A percentile compares a stretch with the other conserved stretches of the same genome.
Evolutionary conservation across 2,888 invertebrate genomes (phyloP).

Genomic region (Rhagonycha fulva): DNA sequence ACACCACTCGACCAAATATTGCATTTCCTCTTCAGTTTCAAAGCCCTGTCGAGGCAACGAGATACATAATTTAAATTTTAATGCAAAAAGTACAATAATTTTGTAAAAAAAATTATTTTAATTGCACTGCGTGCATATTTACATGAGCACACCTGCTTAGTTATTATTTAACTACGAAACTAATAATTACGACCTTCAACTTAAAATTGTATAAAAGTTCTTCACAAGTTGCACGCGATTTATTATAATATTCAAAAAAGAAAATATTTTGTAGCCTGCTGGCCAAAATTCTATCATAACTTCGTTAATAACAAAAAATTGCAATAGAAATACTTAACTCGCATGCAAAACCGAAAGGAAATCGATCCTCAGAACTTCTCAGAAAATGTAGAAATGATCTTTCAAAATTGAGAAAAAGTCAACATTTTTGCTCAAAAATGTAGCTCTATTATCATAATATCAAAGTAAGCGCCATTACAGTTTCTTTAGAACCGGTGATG

Average conservation of each 20-base stretch:
- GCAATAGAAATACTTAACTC: neutral
- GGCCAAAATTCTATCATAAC: neutral
- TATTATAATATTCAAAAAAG: neutral
- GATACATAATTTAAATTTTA: neutral
- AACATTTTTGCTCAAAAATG: too few relatives aligned
- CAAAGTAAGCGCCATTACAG: too few relatives aligned
- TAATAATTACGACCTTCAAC: neutral
- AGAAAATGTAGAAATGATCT: too few relatives aligned
- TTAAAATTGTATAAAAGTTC: neutral
- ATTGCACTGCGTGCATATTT: neutral
- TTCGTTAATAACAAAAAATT: neutral
- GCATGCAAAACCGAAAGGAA: neutral
- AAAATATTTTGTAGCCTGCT: neutral
- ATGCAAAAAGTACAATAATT: neutral
- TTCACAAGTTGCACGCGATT: neutral
- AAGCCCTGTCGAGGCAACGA: neutral
- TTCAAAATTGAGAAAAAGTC: too few relatives aligned
- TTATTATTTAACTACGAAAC: neutral
- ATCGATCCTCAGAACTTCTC: too few relatives aligned
- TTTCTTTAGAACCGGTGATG: too few relatives aligned
- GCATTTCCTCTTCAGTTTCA: neutral
- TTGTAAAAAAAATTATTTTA: neutral
- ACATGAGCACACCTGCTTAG: neutral
- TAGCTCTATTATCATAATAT: too few relatives aligned
- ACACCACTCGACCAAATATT: neutral